phyloP scores from a whole-genome alignment of 2,888 invertebrate genomes.

The Oscheius sp. region DNA sequence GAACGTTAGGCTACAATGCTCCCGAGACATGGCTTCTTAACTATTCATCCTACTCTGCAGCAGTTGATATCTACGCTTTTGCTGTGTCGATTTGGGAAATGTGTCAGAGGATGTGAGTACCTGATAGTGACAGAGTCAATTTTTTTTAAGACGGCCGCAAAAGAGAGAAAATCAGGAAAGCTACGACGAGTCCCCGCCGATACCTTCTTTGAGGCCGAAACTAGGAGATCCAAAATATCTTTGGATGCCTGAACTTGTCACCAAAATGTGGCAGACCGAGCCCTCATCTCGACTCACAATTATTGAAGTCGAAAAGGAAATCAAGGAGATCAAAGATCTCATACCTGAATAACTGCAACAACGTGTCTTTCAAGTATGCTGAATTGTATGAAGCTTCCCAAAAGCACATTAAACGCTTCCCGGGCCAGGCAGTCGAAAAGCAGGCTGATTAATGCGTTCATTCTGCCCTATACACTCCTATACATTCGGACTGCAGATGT shows the following conservation, averaged over 20 bases:
- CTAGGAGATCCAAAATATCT: not conserved
- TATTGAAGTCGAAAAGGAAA: not conserved
- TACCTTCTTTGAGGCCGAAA: not conserved
- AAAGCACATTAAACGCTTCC: no score
- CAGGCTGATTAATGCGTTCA: no score
- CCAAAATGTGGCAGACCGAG: slow-evolving; percentile 26
- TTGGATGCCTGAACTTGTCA: slow-evolving; percentile 4
- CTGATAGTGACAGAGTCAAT: no score
- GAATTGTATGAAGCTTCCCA: no score
- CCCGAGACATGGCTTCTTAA: not conserved
- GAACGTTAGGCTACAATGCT: slow-evolving; percentile 7
- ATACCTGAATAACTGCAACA: no score
- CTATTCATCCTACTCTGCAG: not conserved
- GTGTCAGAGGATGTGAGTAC: slow-evolving; percentile 4
- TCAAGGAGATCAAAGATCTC: not conserved
- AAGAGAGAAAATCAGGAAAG: not conserved
- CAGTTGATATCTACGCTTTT: slow-evolving; percentile 15
- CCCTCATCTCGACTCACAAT: not conserved
- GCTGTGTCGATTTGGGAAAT: slow-evolving; percentile 21
- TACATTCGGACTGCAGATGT: no score
- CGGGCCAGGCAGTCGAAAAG: no score
- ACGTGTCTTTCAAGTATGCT: no score
- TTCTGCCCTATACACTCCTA: no score
- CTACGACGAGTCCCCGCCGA: not conserved
- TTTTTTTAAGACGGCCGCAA: not conserved